Evolutionary conservation across 2,113 vertebrate genomes (phyloP), one percentile per base, ranked within the genome.

Genomic region (Boulengeromyrus knoepffleri): DNA sequence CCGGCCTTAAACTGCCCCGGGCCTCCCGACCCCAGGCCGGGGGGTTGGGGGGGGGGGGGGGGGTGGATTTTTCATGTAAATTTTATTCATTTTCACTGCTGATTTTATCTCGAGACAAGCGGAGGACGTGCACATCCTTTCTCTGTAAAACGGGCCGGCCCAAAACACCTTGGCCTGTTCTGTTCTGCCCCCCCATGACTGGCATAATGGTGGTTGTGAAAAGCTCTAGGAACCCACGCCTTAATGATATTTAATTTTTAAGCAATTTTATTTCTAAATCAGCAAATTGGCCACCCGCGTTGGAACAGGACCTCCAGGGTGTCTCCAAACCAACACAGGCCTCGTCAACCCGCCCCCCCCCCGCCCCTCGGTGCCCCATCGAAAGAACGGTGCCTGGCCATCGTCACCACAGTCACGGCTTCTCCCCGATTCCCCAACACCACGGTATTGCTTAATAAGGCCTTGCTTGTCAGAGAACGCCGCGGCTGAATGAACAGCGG

Each of bases 391-490:
- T 31, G 85, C 21, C 85, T 87, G 85, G 49, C 46, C 49, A 12
- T 52, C 24, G 15, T 87, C 85, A 87, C 19, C 53, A 17, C 85
- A 87, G 17, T n/a, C 17, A 17, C 85, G 2, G 27, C 47, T 12
- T 19, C 85, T 36, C 13, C 31, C 85, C 31, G 49, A 50, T 31
- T 53, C 21, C 47, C 5, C 17, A 15, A 12, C 5, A 31, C 47
- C 49, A 10, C n/a, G 0, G n/a, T 7, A 87, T 87, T 87, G n/a
- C 85, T 87, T 87, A 87, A 87, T 87, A 87, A 87, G 85, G 85
- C 49, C 85, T 87, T 87, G 85, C 31, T 53, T 87, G 6, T 87
- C 24, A 27, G 27, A 47, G 27, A 87, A 12, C 84, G 17, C 13
- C 3, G 46, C 12, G 10, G n/a, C 15, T 87, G 49, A 87, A 87